These are phyloP conservation scores for Dermatemys mawii DNA, from an alignment of 2,113 vertebrate genomes.

Conservation along the genomic window DNA sequence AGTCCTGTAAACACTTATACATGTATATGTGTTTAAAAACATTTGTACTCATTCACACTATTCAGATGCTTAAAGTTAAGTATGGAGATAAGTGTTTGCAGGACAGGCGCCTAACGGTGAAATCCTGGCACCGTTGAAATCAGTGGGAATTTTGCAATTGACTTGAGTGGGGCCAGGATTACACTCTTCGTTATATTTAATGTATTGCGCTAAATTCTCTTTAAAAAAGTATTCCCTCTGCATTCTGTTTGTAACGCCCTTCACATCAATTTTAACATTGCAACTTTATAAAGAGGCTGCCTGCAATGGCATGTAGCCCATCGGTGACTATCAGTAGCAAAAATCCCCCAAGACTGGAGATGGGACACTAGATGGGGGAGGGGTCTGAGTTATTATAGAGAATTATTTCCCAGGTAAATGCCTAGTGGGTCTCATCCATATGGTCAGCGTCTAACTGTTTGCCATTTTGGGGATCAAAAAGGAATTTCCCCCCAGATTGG, in stretches of 20 bases:
- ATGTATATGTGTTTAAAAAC: background rate
- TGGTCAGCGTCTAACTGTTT: too few relatives aligned
- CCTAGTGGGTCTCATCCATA: too few relatives aligned
- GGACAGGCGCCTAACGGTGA: background rate
- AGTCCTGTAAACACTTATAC: background rate
- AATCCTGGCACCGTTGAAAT: background rate
- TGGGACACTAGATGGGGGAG: too few relatives aligned
- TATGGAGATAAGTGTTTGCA: background rate
- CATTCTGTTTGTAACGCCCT: background rate
- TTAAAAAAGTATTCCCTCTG: background rate
- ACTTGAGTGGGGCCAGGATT: background rate
- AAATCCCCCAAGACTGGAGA: too few relatives aligned
- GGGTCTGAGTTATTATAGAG: too few relatives aligned
- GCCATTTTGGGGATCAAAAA: too few relatives aligned
- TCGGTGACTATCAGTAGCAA: too few relatives aligned
- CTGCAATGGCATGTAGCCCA: too few relatives aligned
- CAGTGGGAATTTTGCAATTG: background rate
- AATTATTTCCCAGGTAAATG: too few relatives aligned
- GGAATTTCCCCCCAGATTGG: too few relatives aligned
- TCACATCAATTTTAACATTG: constrained; percentile 26
- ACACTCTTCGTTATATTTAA: background rate
- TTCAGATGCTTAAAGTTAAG: background rate
- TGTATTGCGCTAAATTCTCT: background rate
- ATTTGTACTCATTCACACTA: background rate
- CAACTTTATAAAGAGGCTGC: background rate